phyloP scores from a whole-genome alignment of 2,797 vertebrate genomes.

The Emys orbicularis region DNA sequence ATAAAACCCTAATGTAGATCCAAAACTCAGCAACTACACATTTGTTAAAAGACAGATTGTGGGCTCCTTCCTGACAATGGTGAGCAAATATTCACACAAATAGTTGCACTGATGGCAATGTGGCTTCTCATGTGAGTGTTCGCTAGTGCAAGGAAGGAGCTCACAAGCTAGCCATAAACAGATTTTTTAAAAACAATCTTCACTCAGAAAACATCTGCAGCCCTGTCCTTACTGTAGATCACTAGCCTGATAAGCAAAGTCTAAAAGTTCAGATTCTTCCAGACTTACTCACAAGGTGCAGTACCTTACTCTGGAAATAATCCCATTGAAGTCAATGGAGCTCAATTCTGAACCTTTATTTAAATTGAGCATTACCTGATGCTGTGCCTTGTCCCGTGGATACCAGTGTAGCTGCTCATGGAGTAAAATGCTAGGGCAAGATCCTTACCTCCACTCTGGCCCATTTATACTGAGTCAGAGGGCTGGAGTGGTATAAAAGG shows the following conservation, averaged over 20 bases:
- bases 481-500: accelerated
- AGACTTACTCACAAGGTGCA: neutral
- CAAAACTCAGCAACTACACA: neutral
- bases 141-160: neutral
- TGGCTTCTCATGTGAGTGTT: neutral
- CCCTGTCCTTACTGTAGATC: neutral
- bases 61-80: neutral
- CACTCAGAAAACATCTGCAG: neutral
- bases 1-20: neutral
- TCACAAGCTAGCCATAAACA: neutral
- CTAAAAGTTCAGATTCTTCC: neutral
- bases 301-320: neutral
- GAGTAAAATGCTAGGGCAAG: neutral
- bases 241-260: neutral
- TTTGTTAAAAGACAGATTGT: neutral
- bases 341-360: neutral
- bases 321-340: neutral
- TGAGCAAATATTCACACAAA: neutral
- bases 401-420: neutral
- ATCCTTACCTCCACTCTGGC: neutral
- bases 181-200: neutral
- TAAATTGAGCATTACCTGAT: neutral
- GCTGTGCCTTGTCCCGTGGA: neutral
- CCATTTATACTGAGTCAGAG: neutral
- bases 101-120: neutral